Base-by-base conservation (phyloP, 2,797 vertebrate species). In the Chelon auratus region DNA sequence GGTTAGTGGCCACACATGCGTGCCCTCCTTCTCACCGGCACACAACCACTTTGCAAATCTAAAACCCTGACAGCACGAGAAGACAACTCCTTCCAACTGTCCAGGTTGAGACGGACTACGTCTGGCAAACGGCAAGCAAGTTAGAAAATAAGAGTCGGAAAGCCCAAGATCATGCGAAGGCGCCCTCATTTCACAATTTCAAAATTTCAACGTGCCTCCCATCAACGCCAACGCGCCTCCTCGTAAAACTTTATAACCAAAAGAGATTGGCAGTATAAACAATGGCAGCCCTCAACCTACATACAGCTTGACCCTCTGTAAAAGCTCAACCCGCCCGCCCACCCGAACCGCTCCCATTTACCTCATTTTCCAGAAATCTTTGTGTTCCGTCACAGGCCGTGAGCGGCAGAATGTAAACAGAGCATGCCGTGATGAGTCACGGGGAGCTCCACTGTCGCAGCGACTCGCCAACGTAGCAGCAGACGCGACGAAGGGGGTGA, bases 291-390 rank as follows among this genome's bases (percentile, higher is more conserved):
- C 6, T 73, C 45, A 62, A 50, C 72, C 56, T 39, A 3, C 39
- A 64, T 63, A 36, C 24, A 0, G 15, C 39, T 18, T 68, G 67
- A 75, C 57, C 67, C 12, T 72, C 39, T 48, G 11, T 52, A 43
- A 68, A 72, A 56, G 20, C 24, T 68, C 57, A 77, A 57, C 58
- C 68, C n/a, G 43, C 55, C 9, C 60, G 47, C 55, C 9, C 60
- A 52, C 39, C 17, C 5, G 58, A 58, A 62, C 55, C 48, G 24
- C 43, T 64, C 68, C 68, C 18, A 9, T 75, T 71, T 64, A 56
- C 72, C 78, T 81, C 48, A 86, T 78, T 92, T 90, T 77, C 78
- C 86, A 83, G 78, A 85, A 86, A 55, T 53, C 75, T 65, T 81
- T 80, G 85, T 83, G 68, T 81, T 75, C 24, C 1, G 72, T 86